Conservation (phyloP, 92 coral and sea anemone genomes). For the Epizoanthus scotinus region DNA sequence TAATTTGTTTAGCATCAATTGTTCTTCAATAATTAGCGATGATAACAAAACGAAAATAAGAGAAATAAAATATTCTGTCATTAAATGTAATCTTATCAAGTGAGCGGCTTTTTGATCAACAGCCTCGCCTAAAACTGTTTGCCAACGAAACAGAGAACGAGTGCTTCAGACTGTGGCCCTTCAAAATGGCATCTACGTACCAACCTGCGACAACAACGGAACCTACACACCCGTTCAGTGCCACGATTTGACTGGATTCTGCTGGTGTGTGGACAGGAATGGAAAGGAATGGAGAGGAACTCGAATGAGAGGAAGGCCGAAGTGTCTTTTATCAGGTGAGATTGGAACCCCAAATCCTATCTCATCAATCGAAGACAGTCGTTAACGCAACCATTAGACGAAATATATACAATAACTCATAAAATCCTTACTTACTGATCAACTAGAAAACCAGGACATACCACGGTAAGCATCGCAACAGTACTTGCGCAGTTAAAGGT, state of each 20-base stretch:
- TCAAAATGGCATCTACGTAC: conserved; percentile 61
- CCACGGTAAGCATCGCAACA: too few species aligned
- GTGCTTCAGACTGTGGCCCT: conserved; percentile 5
- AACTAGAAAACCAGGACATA: too few species aligned
- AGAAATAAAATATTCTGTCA: too few species aligned
- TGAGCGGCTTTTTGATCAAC: background rate
- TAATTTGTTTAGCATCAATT: too few species aligned
- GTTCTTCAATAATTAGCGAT: too few species aligned
- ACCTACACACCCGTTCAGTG: conserved; percentile 82
- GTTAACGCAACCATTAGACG: too few species aligned
- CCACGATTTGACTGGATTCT: conserved; percentile 76
- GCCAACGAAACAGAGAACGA: conserved; percentile 33
- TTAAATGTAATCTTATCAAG: background rate
- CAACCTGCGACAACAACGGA: conserved; percentile 75
- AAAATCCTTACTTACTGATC: too few species aligned
- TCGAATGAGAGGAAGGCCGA: conserved; percentile 76
- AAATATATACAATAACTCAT: too few species aligned
- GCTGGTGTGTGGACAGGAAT: conserved; percentile 89
- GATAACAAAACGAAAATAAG: too few species aligned
- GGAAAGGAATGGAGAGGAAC: conserved; percentile 84
- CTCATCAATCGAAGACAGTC: too few species aligned
- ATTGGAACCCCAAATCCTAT: too few species aligned
- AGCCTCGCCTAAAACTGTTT: conserved; percentile 38
- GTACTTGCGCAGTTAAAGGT: too few species aligned
- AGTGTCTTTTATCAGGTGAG: conserved; percentile 69